phyloP scores from a whole-genome alignment of 2,797 vertebrate genomes.

The Furcifer pardalis region DNA sequence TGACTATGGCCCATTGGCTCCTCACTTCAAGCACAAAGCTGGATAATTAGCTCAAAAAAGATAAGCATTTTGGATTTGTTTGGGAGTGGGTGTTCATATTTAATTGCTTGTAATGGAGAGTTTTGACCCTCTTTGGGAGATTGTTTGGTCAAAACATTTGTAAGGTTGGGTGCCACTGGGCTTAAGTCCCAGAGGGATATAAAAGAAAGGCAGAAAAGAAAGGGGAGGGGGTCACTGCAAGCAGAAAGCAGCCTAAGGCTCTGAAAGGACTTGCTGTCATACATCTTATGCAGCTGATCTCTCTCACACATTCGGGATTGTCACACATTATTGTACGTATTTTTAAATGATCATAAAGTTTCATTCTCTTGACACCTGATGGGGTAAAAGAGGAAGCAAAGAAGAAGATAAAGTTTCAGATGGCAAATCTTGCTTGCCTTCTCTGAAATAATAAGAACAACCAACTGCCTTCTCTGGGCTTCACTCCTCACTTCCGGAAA shows the following conservation, averaged over 20 bases:
- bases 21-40: not conserved
- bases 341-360: not conserved
- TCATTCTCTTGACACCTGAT: no score
- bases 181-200: not conserved
- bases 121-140: not conserved
- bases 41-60: conserved; percentile 13
- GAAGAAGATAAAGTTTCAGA: not conserved
- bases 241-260: not conserved
- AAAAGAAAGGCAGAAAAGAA: no score
- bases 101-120: not conserved
- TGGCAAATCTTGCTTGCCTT: not conserved
- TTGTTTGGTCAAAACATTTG: not conserved
- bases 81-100: not conserved
- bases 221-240: no score
- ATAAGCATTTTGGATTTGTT: not conserved
- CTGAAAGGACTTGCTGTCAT: not conserved
- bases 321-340: not conserved
- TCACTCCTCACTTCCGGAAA: not conserved
- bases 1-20: not conserved
- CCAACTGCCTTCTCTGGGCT: not conserved
- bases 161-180: no score
- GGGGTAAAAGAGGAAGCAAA: no score
- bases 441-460: not conserved
- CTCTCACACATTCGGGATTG: no score
- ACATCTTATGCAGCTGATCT: not conserved